Evolutionary conservation across 2,888 invertebrate genomes (phyloP).

Genomic region (Andrena praecox): DNA sequence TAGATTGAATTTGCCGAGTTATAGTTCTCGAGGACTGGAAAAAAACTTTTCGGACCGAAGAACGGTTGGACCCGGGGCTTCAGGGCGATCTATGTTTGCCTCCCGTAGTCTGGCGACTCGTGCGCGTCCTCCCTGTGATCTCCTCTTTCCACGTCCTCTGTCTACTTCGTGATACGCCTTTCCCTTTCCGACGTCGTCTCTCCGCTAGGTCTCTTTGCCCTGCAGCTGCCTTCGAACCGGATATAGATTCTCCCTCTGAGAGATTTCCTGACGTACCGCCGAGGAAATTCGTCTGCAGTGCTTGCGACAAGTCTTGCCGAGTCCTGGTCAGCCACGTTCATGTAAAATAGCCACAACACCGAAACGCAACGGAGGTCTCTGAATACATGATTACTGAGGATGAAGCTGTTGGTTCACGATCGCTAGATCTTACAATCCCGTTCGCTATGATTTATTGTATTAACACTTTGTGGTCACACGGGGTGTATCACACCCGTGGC

Average conservation of each 20-base stretch:
- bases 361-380: slow-evolving; percentile 22
- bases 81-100: slow-evolving; percentile 64
- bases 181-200: slow-evolving; percentile 24
- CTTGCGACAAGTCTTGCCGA: slow-evolving; percentile 27
- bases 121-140: slow-evolving; percentile 28
- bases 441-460: not conserved
- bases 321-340: slow-evolving; percentile 58
- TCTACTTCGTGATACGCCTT: slow-evolving; percentile 18
- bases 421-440: not conserved
- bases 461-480: too few relatives aligned
- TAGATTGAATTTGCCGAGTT: slow-evolving; percentile 81
- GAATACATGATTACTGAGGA: not conserved
- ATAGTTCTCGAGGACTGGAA: slow-evolving; percentile 73
- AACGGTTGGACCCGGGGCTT: slow-evolving; percentile 69
- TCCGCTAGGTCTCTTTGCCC: slow-evolving; percentile 49
- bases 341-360: slow-evolving; percentile 49
- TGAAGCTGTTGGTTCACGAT: not conserved
- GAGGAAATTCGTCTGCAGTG: slow-evolving; percentile 31
- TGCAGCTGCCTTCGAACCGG: slow-evolving; percentile 41
- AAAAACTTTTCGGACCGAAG: slow-evolving; percentile 74
- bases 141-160: slow-evolving; percentile 17
- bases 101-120: slow-evolving; percentile 44
- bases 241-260: slow-evolving; percentile 52
- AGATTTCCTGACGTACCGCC: slow-evolving; percentile 51
- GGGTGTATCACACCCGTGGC: too few relatives aligned